Evolutionary conservation across 1,140 invertebrate genomes (phyloP), one percentile per base, ranked within the genome.

Genomic region (Dendroctonus ponderosae): DNA sequence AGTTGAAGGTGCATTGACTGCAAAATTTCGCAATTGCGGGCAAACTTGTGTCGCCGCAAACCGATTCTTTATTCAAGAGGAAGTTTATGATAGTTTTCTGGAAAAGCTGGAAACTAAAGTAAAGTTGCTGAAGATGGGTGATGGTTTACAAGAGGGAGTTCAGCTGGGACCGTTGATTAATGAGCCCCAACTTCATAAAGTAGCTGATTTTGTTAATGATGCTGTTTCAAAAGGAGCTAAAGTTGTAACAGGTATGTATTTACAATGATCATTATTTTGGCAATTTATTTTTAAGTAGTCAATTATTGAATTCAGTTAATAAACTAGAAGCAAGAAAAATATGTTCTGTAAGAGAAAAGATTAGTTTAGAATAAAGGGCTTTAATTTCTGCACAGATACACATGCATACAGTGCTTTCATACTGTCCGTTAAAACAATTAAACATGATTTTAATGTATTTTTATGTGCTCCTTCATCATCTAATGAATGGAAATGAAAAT

Each of bases 11-110:
- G 89, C 93, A 3, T 91, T 99, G 83, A 83, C 85, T 5, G 91
- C 91, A 6, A 99, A 99, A 82, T 99, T 99, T 76, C 86, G 98
- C 69, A 96, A 97, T 78, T 89, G 92, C 77, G 97, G 97, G n/a
- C 89, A 98, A 84, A 96, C 97, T 1, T 99, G 98, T 81, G 89
- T 99, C 26, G 93, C 93, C 70, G 88, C 96, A 0, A 99, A 99
- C 80, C 84, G 96, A 69, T 92, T 99, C 72, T 87, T 97, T 61
- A 87, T 99, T 37, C 94, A 99, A 76, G 86, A 90, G 64, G 83
- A 85, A 62, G 80, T 99, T 52, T 91, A 90, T 79, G 90, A 97
- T 71, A 76, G 87, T 72, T 99, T 98, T 84, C 82, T 98, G 0
- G 76, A 83, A 6, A 87, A 86, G 73, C 82, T 99, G 38, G 81